Conservation (phyloP, 1,140 invertebrate species). For the Drosophila watanabei region DNA sequence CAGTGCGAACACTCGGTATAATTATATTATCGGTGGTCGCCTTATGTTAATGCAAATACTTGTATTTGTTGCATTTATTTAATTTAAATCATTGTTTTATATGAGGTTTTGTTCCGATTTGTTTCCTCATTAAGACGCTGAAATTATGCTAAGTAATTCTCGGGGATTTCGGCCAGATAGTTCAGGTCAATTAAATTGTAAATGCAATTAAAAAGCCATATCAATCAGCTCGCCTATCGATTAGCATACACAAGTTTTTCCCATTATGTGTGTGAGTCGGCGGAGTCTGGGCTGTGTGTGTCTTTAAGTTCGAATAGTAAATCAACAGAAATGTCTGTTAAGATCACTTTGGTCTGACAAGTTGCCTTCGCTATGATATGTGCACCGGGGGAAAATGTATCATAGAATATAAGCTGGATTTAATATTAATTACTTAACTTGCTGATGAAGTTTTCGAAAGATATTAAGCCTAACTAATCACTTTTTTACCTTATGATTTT, state of each 20-base stretch:
- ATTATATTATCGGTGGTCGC: slow-evolving; percentile 36
- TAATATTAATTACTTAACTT: neutral
- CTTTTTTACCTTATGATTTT: neutral
- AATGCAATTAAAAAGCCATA: slow-evolving; percentile 74
- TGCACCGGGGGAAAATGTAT: slow-evolving; percentile 7
- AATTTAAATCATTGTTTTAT: slow-evolving; percentile 31
- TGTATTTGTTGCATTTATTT: slow-evolving; percentile 35
- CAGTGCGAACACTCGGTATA: slow-evolving; percentile 32
- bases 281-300: slow-evolving; percentile 19
- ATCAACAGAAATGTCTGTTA: slow-evolving; percentile 78
- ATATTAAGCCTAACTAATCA: no score
- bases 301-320: slow-evolving; percentile 62
- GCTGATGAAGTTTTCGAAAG: neutral
- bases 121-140: slow-evolving; percentile 40
- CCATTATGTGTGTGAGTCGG: slow-evolving; percentile 61
- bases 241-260: slow-evolving; percentile 82
- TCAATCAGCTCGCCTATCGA: slow-evolving; percentile 69
- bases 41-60: slow-evolving; percentile 57
- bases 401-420: no score
- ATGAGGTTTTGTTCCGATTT: slow-evolving; percentile 23
- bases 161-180: slow-evolving; percentile 22
- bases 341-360: slow-evolving; percentile 72
- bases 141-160: slow-evolving; percentile 30
- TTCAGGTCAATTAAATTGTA: slow-evolving; percentile 72
- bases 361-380: slow-evolving; percentile 50